Evolutionary conservation across 1,140 invertebrate species (phyloP).

Genomic region (Drosophila oshimai): DNA sequence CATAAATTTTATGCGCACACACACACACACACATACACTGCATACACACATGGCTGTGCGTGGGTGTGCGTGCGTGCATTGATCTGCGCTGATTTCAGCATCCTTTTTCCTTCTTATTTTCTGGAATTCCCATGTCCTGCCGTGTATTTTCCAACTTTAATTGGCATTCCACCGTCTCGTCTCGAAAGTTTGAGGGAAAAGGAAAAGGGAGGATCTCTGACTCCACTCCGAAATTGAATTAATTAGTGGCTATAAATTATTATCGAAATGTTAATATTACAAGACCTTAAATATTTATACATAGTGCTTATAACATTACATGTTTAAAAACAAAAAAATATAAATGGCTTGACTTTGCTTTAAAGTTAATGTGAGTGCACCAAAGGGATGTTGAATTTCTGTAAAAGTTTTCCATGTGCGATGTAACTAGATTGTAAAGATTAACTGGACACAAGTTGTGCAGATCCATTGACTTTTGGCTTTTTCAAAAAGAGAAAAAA

Average conservation of each 20-base stretch:
- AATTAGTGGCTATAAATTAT: too few relatives aligned
- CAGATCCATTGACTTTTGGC: neutral
- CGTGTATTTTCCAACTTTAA: constrained; percentile 56
- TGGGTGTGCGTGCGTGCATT: constrained; percentile 43
- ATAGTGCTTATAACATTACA: too few relatives aligned
- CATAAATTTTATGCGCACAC: constrained; percentile 69
- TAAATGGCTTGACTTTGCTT: too few relatives aligned
- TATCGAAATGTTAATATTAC: too few relatives aligned
- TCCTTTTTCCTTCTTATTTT: too few relatives aligned
- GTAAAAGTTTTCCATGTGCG: too few relatives aligned
- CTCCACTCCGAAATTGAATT: too few relatives aligned
- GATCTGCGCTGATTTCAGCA: constrained; percentile 65
- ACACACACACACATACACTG: constrained; percentile 16
- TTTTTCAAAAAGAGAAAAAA: too few relatives aligned
- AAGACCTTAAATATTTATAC: too few relatives aligned
- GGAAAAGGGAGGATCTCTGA: neutral
- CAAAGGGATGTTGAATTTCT: too few relatives aligned
- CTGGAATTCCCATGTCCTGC: constrained; percentile 8
- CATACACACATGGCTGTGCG: neutral
- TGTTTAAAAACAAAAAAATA: too few relatives aligned
- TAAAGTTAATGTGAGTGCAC: too few relatives aligned
- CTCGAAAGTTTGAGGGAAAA: constrained; percentile 13
- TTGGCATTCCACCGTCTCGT: constrained; percentile 61
- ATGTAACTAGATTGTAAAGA: neutral
- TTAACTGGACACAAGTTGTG: neutral